Evolutionary conservation across 2,888 invertebrate species (phyloP), one percentile per base, ranked within the genome.

Genomic region (Temnothorax rugatulus): DNA sequence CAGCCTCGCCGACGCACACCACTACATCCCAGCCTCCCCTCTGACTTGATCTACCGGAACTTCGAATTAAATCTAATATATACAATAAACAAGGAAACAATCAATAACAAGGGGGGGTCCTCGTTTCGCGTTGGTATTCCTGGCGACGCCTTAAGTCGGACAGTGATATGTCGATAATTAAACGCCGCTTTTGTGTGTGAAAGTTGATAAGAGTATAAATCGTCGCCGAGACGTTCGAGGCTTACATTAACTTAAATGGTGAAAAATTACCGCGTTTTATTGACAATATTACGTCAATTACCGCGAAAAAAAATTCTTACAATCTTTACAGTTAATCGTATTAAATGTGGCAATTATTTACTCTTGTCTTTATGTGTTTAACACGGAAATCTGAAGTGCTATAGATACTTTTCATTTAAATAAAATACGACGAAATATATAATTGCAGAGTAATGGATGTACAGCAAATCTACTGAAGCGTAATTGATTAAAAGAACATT

Each of bases 1-100:
- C 94, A 86, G 87, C 84, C 84, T 66, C 83, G 79, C 82, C 85
- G 79, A 76, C 85, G 85, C 77, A 66, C 86, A 79, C 61, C 68
- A 59, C 82, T 71, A 64, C 44, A 57, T 38, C 54, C 47, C 63
- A 50, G 44, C 73, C 81, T 34, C 50, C 85, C 83, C 63, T 85
- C 83, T 77, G 82, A 74, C 66, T 82, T 61, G 83, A 63, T 73
- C 83, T 83, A 66, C 79, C 52, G 76, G 81, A 59, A 84, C 88
- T 84, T 83, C 87, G 93, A 94, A 94, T 94, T 94, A 94, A 94
- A 94, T 94, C 92, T 94, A 94, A 94, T 94, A 94, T 94, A 94
- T 94, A 94, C 94, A 94, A 94, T 94, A 94, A 94, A 94, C 94
- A 93, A 92, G 94, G 90, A 93, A 92, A 94, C 94, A 94, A 94